A percentile compares a stretch with the other conserved stretches of the same genome.
phyloP scores from a whole-genome alignment of 2,888 invertebrate genomes.

The Tiphia femorata region DNA sequence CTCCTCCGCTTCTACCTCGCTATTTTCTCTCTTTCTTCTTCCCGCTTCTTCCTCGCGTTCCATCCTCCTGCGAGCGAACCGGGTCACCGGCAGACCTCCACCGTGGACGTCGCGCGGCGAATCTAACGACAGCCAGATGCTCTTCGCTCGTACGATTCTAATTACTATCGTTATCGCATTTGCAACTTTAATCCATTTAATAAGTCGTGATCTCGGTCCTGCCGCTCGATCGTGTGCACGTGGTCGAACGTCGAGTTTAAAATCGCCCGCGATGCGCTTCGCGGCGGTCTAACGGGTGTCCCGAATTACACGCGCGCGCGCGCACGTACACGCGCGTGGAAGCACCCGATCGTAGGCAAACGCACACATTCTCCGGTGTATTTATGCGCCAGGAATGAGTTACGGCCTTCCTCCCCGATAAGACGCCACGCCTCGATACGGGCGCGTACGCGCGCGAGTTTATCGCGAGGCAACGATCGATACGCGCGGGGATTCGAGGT shows the following conservation, averaged over 20 bases:
- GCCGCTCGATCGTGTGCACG: slow-evolving; percentile 13
- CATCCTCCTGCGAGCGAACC: slow-evolving; percentile 9
- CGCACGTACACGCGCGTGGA: no score
- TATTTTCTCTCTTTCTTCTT: background rate
- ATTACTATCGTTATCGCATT: slow-evolving; percentile 61
- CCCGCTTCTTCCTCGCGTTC: slow-evolving; percentile 4
- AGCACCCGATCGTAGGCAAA: no score
- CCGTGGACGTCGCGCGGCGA: slow-evolving; percentile 26
- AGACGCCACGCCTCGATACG: no score
- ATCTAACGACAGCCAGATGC: slow-evolving; percentile 40
- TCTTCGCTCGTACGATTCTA: slow-evolving; percentile 44
- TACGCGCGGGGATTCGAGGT: no score
- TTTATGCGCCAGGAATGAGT: no score
- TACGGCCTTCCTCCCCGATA: no score
- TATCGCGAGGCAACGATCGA: no score
- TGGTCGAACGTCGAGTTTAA: no score
- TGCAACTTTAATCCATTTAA: slow-evolving; percentile 62
- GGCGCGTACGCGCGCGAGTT: background rate
- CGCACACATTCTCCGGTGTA: no score
- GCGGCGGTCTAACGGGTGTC: slow-evolving; percentile 28
- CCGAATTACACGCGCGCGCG: slow-evolving; percentile 14
- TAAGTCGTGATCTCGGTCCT: slow-evolving; percentile 50
- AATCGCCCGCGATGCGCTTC: no score
- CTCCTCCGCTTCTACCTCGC: background rate
- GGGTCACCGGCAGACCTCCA: slow-evolving; percentile 19